phyloP scores from a whole-genome alignment of 2,888 invertebrate species.

The Toxonevra muliebris region DNA sequence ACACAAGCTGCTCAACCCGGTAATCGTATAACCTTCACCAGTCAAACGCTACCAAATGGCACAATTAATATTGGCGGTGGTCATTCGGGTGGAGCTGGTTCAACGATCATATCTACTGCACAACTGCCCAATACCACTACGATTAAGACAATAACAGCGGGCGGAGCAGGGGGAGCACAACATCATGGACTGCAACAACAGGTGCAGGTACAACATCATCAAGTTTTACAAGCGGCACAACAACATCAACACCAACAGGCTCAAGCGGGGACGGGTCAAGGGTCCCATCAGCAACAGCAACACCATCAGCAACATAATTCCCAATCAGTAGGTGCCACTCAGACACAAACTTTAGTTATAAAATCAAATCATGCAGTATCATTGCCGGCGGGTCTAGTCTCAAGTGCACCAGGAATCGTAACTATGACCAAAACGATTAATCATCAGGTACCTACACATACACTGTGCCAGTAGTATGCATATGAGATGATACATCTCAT shows the following conservation, averaged over 20 bases:
- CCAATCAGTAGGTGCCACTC: slow-evolving; percentile 64
- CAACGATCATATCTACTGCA: slow-evolving; percentile 65
- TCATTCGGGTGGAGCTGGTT: slow-evolving; percentile 46
- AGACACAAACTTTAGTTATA: slow-evolving; percentile 66
- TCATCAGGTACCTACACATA: slow-evolving; percentile 60
- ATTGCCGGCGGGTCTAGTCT: slow-evolving; percentile 67
- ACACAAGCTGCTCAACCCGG: slow-evolving; percentile 54
- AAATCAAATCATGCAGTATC: slow-evolving; percentile 67
- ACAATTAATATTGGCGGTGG: slow-evolving; percentile 71
- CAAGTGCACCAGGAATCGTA: slow-evolving; percentile 72
- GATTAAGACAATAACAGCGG: slow-evolving; percentile 62
- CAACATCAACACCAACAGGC: slow-evolving; percentile 45
- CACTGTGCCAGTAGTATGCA: too few species aligned
- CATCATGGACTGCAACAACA: slow-evolving; percentile 55
- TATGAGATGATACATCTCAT: too few species aligned
- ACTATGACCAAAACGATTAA: slow-evolving; percentile 70
- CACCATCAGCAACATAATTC: slow-evolving; percentile 50
- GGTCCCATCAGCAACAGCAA: slow-evolving; percentile 40
- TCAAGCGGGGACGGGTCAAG: slow-evolving; percentile 44
- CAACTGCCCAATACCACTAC: slow-evolving; percentile 66
- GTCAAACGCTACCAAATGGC: slow-evolving; percentile 76
- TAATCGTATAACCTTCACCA: slow-evolving; percentile 72
- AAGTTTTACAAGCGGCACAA: slow-evolving; percentile 45
- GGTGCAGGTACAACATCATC: slow-evolving; percentile 53
- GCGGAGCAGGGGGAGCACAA: slow-evolving; percentile 51